Conservation (phyloP, 2,888 invertebrate species). For the Folsomia manolachei region DNA sequence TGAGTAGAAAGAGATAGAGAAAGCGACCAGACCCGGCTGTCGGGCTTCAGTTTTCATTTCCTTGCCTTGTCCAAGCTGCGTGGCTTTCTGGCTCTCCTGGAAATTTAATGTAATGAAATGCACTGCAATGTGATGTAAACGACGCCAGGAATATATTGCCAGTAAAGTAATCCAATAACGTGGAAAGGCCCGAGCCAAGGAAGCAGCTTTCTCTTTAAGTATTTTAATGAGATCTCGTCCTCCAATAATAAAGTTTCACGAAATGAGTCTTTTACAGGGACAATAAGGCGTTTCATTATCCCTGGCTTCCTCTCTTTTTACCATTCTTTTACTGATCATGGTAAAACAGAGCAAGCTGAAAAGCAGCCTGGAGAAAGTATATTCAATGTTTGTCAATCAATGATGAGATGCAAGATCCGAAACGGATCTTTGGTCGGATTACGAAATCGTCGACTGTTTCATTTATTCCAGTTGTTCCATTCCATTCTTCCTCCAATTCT, state of each 20-base stretch:
- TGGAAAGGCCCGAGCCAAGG: background rate
- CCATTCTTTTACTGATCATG: no score
- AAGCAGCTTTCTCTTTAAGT: conserved; percentile 18
- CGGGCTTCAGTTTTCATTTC: conserved; percentile 14
- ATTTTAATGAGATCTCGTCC: conserved; percentile 18
- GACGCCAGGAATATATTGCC: conserved; percentile 1
- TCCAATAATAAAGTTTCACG: conserved; percentile 20
- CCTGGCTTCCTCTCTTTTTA: background rate
- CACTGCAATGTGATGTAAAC: conserved; percentile 8
- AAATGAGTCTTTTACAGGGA: conserved; percentile 16
- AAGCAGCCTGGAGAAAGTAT: background rate
- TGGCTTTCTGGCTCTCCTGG: conserved; percentile 1
- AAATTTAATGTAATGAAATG: conserved; percentile 4
- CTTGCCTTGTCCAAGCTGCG: background rate
- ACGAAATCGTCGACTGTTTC: background rate
- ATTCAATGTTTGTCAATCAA: background rate
- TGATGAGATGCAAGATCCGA: background rate
- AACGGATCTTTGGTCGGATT: no score
- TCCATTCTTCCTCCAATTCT: no score
- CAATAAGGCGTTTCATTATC: conserved; percentile 14
- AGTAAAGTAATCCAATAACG: conserved; percentile 20
- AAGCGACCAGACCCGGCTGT: no score
- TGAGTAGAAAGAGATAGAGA: no score
- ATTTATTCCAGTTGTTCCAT: background rate
- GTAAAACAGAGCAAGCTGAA: background rate